Evolutionary conservation across 2,797 vertebrate genomes (phyloP).

Genomic region (Catostomus latipinnis): DNA sequence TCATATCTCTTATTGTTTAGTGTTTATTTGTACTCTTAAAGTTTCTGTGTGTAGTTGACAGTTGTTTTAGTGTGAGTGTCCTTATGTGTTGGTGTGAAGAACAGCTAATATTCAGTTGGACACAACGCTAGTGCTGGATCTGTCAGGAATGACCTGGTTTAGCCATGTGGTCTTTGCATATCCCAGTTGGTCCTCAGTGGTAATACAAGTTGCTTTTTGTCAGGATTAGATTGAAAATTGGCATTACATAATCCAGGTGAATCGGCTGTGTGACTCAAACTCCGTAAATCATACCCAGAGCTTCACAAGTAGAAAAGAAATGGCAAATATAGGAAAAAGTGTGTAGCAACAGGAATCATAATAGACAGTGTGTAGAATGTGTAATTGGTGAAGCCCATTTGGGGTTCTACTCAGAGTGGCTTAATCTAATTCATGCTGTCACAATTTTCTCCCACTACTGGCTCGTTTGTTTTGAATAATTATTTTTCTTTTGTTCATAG

Average conservation of each 20-base stretch:
- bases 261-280: neutral
- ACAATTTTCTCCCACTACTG: slow-evolving; percentile 1
- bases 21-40: no score
- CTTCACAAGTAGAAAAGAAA: neutral
- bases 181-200: neutral
- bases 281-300: neutral
- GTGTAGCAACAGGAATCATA: neutral
- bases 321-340: no score
- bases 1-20: no score
- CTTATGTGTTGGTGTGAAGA: neutral
- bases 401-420: slow-evolving; percentile 10
- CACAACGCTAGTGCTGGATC: neutral
- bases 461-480: neutral
- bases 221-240: neutral
- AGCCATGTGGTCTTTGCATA: slow-evolving; percentile 6
- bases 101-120: neutral
- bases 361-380: slow-evolving; percentile 4
- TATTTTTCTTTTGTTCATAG: neutral
- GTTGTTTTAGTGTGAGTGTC: neutral
- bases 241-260: neutral
- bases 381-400: slow-evolving; percentile 20
- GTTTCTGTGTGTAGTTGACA: no score
- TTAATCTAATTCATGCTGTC: neutral
- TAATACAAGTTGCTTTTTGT: neutral
- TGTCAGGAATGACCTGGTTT: slow-evolving; percentile 2